Conservation (phyloP, 1,140 invertebrate species). For the Cataglyphis hispanica region DNA sequence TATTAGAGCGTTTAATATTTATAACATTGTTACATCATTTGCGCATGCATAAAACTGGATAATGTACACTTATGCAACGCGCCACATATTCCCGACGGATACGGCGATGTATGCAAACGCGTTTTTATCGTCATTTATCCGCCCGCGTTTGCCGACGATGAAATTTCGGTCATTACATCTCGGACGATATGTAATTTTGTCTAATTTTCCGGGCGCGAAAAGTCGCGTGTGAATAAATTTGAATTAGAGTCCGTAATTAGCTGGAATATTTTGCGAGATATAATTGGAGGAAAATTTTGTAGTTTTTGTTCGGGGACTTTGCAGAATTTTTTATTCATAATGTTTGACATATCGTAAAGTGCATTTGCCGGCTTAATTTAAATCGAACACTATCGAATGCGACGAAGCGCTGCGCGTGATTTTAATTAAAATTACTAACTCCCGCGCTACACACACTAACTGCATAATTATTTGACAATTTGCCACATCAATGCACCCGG, state of each 20-base stretch:
- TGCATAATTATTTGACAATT: constrained; percentile 62
- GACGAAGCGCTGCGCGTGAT: constrained; percentile 17
- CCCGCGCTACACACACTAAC: constrained; percentile 31
- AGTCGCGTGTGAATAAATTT: constrained; percentile 41
- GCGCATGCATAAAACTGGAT: constrained; percentile 43
- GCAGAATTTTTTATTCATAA: constrained; percentile 36
- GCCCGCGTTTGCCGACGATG: constrained; percentile 15
- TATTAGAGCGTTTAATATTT: constrained; percentile 50
- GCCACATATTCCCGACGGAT: background rate
- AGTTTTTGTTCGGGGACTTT: constrained; percentile 12
- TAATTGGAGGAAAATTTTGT: constrained; percentile 56
- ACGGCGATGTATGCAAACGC: constrained; percentile 42
- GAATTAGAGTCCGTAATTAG: constrained; percentile 54
- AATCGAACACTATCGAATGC: constrained; percentile 58
- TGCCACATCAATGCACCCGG: constrained; percentile 18
- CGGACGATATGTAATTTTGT: constrained; percentile 23
- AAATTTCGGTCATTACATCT: constrained; percentile 55
- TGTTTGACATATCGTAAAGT: constrained; percentile 27
- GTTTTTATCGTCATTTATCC: constrained; percentile 59
- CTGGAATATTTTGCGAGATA: constrained; percentile 13
- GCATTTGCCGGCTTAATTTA: constrained; percentile 53
- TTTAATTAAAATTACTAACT: constrained; percentile 64
- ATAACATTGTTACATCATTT: constrained; percentile 44
- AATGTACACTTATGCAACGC: constrained; percentile 38
- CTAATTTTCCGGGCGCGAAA: constrained; percentile 44